Base-by-base conservation (phyloP, 1,140 invertebrate genomes). In the Acromyrmex heyeri region DNA sequence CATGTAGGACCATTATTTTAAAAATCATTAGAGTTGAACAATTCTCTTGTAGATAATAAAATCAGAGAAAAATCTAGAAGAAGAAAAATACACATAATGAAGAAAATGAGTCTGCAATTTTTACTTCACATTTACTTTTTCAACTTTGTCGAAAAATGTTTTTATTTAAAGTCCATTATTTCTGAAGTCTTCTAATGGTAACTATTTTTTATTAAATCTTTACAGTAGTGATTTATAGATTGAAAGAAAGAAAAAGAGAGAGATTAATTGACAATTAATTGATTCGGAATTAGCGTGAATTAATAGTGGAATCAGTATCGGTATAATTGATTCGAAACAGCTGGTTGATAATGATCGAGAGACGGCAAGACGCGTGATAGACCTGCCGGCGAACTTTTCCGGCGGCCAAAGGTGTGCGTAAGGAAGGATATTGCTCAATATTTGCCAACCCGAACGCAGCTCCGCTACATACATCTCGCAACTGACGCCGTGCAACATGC, bases 341-440 rank as follows among this genome's bases (percentile, higher is more conserved):
- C n/a, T 69, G n/a, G 10, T 8, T 16, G 57, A 73, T 50, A 27
- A 14, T 4, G 64, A 72, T 70, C 61, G 50, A 79, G 83, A 79
- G 61, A 72, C 67, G 50, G 82, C 82, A 85, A 85, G 82, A 67
- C 59, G 72, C 67, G 67, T 48, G 73, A 78, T 27, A 59, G 55
- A 76, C 27, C 57, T 69, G 69, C 57, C 50, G 21, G 34, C 55
- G 16, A 81, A 30, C 62, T 50, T 86, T 76, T 69, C 44, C 38
- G 69, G 85, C 65, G 77, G 88, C 75, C 87, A 89, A 75, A 78
- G 85, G 78, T 79, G 59, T 69, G 81, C 64, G 53, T 90, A 83
- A 59, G 79, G 89, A 89, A 77, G 85, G 85, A 90, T 89, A 90
- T 90, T 90, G 89, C 89, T 90, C 89, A 90, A 90, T 90, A 87